These are phyloP conservation scores for Anguilla japonica DNA, from an alignment of 2,113 vertebrate species.

Conservation along the genomic window DNA sequence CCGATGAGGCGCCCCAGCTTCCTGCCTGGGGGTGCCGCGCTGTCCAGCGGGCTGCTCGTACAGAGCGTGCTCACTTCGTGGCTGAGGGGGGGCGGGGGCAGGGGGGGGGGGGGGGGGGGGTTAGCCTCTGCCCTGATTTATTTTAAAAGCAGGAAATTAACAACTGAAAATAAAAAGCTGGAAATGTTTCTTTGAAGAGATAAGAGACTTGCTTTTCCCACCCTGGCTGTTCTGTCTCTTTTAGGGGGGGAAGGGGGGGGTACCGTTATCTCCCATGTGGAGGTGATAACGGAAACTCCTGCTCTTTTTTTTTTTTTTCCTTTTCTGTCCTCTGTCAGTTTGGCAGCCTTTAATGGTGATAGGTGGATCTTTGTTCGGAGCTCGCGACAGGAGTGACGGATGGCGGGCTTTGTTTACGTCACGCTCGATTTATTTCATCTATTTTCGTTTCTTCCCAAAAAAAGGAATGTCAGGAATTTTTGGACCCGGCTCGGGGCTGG, in stretches of 20 bases:
- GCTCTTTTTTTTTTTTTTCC: background rate
- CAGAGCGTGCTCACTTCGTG: conserved; percentile 49
- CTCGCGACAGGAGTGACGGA: background rate
- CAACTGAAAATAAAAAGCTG: conserved; percentile 49
- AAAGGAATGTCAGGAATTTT: conserved; percentile 61
- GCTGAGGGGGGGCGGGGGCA: background rate
- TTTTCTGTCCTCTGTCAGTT: background rate
- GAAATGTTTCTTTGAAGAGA: conserved; percentile 58
- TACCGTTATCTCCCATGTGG: conserved; percentile 48
- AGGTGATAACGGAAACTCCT: conserved; percentile 7
- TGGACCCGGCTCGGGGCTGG: conserved; percentile 20
- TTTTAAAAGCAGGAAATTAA: conserved; percentile 55
- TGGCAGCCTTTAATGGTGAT: background rate
- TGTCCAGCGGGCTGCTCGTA: conserved; percentile 53
- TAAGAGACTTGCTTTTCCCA: conserved; percentile 36
- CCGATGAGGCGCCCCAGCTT: conserved; percentile 58
- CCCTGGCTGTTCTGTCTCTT: conserved; percentile 53
- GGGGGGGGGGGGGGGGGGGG: conserved; percentile 9
- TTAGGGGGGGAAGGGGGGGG: conserved; percentile 6
- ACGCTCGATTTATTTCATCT: conserved; percentile 41
- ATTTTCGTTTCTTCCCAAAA: conserved; percentile 43
- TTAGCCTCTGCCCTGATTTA: conserved; percentile 53
- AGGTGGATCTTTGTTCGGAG: background rate
- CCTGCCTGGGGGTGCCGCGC: conserved; percentile 54
- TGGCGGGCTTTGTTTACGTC: conserved; percentile 41